A percentile compares a stretch with the other conserved stretches of the same genome.
Evolutionary conservation across 2,113 vertebrate species (phyloP).

Genomic region (Progne subis): DNA sequence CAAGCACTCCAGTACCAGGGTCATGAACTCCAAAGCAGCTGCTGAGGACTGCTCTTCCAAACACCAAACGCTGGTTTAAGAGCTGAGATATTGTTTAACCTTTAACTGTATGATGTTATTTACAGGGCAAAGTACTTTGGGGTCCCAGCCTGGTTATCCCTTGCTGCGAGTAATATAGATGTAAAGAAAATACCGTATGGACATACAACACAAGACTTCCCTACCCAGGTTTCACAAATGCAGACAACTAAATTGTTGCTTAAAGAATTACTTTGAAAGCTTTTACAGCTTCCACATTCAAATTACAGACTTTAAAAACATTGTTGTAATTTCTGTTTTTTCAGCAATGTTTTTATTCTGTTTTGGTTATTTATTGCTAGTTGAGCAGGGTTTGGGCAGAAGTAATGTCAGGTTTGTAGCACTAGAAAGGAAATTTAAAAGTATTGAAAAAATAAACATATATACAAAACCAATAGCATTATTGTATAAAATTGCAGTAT

Average conservation of each 20-base stretch:
- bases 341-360: background rate
- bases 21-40: background rate
- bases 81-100: background rate
- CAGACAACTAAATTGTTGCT: background rate
- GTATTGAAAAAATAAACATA: background rate
- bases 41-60: background rate
- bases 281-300: background rate
- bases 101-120: fast-evolving
- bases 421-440: background rate
- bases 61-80: background rate
- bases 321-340: background rate
- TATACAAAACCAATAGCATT: background rate
- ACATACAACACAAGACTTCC: background rate
- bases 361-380: background rate
- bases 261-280: background rate
- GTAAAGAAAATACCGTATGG: background rate
- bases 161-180: background rate
- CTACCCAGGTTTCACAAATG: background rate
- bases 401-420: background rate
- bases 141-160: background rate
- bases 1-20: background rate
- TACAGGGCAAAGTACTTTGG: background rate
- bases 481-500: background rate
- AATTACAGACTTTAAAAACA: background rate
- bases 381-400: background rate